These are phyloP conservation scores for Xestobium rufovillosum DNA, from an alignment of 2,888 invertebrate genomes.

Conservation along the genomic window DNA sequence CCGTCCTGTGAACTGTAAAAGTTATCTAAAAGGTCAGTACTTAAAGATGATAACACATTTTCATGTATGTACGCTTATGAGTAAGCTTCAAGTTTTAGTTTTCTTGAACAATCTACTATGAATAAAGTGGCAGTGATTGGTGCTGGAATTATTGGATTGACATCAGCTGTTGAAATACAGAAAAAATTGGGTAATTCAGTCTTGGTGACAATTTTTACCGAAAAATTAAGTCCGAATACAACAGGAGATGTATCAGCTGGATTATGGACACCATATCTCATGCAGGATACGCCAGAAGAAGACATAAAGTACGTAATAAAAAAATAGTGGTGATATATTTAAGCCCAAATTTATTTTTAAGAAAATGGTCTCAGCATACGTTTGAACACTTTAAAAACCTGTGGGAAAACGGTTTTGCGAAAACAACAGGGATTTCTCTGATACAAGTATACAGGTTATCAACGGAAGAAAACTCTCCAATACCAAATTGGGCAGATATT, in stretches of 20 bases:
- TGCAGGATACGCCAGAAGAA: conserved; percentile 48
- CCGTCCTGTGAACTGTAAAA: too few relatives aligned
- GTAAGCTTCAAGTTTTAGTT: too few relatives aligned
- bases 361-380: neutral
- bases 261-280: conserved; percentile 63
- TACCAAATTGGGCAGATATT: conserved; percentile 42
- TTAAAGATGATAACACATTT: too few relatives aligned
- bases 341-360: neutral
- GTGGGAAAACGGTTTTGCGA: conserved; percentile 42
- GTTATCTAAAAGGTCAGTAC: too few relatives aligned
- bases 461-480: conserved; percentile 30
- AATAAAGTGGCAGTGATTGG: conserved; percentile 53
- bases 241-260: conserved; percentile 75
- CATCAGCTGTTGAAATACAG: conserved; percentile 60
- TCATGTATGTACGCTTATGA: too few relatives aligned
- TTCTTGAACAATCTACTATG: too few relatives aligned
- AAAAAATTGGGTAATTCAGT: conserved; percentile 45
- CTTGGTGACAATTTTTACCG: conserved; percentile 57
- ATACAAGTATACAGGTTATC: conserved; percentile 24
- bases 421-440: conserved; percentile 27
- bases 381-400: conserved; percentile 1
- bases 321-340: neutral
- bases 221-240: conserved; percentile 62
- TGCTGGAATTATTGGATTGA: conserved; percentile 65
- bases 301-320: conserved; percentile 45